phyloP scores from a whole-genome alignment of 35 echinoderm and acorn worm species.

The Diadema setosum region DNA sequence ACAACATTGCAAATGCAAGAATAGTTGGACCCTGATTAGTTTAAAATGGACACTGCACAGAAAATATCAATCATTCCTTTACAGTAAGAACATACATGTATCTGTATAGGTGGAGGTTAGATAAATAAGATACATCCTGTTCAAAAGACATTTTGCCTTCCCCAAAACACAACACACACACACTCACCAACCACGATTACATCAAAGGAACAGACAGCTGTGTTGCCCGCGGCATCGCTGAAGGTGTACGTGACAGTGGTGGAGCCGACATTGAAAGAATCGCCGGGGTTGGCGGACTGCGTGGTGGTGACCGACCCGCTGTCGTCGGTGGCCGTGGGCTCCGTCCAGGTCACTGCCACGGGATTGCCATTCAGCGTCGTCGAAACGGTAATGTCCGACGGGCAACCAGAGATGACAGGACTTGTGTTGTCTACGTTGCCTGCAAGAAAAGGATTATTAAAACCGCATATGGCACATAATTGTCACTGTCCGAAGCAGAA shows the following conservation, averaged over 20 bases:
- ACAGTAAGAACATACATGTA: too few relatives aligned
- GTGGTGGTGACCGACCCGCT: not conserved
- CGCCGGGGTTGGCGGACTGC: not conserved
- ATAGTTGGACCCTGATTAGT: too few relatives aligned
- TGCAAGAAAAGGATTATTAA: too few relatives aligned
- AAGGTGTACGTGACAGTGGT: slow-evolving; percentile 24
- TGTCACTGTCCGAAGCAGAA: too few relatives aligned
- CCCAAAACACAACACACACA: not conserved
- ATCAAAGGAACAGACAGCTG: slow-evolving; percentile 21
- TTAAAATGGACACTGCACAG: too few relatives aligned
- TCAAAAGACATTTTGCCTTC: too few relatives aligned
- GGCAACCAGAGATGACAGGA: slow-evolving; percentile 49
- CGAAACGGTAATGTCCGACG: not conserved
- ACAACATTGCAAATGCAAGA: too few relatives aligned
- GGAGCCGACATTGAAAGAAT: slow-evolving; percentile 32
- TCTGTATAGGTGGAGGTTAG: too few relatives aligned
- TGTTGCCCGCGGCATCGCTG: slow-evolving; percentile 10
- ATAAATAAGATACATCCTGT: too few relatives aligned
- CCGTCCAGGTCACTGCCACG: slow-evolving; percentile 6
- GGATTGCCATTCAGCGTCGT: not conserved
- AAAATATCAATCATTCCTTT: too few relatives aligned
- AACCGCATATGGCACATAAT: too few relatives aligned
- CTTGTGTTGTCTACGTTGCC: not conserved
- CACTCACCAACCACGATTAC: not conserved
- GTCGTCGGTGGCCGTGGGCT: slow-evolving; percentile 36